Evolutionary conservation across 1,140 invertebrate genomes (phyloP).

Genomic region (Scaptomyza hsui): DNA sequence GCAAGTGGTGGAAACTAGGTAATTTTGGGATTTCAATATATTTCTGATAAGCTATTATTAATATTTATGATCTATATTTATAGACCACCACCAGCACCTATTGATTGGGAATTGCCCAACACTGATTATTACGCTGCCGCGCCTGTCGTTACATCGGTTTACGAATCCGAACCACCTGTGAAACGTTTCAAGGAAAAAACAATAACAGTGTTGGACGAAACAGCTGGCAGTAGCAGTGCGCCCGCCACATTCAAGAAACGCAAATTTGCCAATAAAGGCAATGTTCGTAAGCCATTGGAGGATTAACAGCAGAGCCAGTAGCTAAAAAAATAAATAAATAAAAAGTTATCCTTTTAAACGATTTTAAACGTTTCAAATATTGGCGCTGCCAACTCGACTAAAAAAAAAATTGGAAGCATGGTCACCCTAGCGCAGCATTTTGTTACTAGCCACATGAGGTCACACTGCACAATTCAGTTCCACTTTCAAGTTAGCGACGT

Average conservation of each 20-base stretch:
- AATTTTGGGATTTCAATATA: slow-evolving; percentile 30
- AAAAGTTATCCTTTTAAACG: not conserved
- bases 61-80: slow-evolving; percentile 7
- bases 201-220: slow-evolving; percentile 85
- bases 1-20: slow-evolving; percentile 86
- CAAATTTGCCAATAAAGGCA: slow-evolving; percentile 86
- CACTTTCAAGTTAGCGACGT: slow-evolving; percentile 40
- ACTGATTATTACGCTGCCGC: slow-evolving; percentile 75
- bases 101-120: slow-evolving; percentile 87
- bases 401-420: not conserved
- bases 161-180: slow-evolving; percentile 82
- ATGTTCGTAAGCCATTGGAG: slow-evolving; percentile 86
- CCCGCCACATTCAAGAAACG: slow-evolving; percentile 87
- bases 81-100: slow-evolving; percentile 68
- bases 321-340: slow-evolving; percentile 1
- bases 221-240: slow-evolving; percentile 71
- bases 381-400: slow-evolving; percentile 18
- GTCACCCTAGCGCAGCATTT: slow-evolving; percentile 15
- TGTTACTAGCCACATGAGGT: not conserved
- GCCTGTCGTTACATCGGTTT: slow-evolving; percentile 61
- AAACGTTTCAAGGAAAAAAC: slow-evolving; percentile 88
- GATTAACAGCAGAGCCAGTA: slow-evolving; percentile 65
- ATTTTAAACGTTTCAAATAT: not conserved
- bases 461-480: slow-evolving; percentile 30
- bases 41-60: not conserved